These are phyloP conservation scores for Sesamia nonagrioides DNA, from an alignment of 1,140 invertebrate species.

Conservation along the genomic window DNA sequence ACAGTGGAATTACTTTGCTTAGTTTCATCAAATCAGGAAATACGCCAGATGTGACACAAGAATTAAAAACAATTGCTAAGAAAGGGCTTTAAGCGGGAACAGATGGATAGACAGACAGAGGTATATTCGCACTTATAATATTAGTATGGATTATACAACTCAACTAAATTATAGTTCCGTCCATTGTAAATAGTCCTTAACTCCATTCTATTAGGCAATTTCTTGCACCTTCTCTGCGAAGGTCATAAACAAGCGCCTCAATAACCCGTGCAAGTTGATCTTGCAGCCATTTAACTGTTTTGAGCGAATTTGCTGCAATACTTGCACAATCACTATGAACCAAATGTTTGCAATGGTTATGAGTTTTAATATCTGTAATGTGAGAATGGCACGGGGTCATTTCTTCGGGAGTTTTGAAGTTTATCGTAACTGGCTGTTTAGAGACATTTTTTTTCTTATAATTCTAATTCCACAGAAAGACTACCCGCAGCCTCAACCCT, in stretches of 20 bases:
- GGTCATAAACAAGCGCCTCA: slow-evolving; percentile 15
- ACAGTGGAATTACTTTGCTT: no score
- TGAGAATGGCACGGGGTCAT: slow-evolving; percentile 8
- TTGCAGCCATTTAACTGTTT: background rate
- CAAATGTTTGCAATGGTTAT: slow-evolving; percentile 13
- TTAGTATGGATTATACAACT: no score
- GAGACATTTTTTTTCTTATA: no score
- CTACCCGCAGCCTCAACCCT: no score
- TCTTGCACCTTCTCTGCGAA: slow-evolving; percentile 28
- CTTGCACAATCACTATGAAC: background rate
- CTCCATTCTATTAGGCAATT: slow-evolving; percentile 27
- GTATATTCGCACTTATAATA: no score
- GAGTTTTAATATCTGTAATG: background rate
- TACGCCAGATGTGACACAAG: no score
- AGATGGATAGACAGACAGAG: no score
- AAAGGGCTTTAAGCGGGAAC: no score
- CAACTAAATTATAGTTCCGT: no score
- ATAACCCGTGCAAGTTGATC: slow-evolving; percentile 17
- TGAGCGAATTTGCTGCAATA: slow-evolving; percentile 32
- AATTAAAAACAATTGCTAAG: no score
- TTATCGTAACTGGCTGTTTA: background rate
- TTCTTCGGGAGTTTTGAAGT: background rate
- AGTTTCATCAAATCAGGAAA: no score
- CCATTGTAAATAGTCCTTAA: background rate
- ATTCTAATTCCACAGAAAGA: no score